A percentile compares a stretch with the other conserved stretches of the same genome.
phyloP scores from a whole-genome alignment of 2,797 vertebrate species.

The Pteropus rufus region DNA sequence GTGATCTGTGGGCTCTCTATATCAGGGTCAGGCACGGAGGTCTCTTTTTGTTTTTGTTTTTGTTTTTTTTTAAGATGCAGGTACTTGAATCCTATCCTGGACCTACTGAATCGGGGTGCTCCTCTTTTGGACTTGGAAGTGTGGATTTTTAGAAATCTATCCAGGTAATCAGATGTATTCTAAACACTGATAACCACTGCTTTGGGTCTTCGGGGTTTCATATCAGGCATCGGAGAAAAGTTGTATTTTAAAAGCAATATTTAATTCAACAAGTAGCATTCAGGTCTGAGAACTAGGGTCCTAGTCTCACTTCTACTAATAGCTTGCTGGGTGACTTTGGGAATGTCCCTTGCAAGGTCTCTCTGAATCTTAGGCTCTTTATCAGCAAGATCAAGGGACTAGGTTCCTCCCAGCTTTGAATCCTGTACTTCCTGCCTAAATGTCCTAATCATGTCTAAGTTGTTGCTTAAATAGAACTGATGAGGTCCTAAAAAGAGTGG shows the following conservation, averaged over 20 bases:
- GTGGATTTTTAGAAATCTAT: neutral
- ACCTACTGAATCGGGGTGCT: neutral
- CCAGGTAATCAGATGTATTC: neutral
- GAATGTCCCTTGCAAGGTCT: neutral
- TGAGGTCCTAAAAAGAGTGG: neutral
- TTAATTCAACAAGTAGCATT: neutral
- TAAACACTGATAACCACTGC: neutral
- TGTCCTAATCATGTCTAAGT: neutral
- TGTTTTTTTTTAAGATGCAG: neutral
- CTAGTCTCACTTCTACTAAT: neutral
- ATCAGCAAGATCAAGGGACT: neutral
- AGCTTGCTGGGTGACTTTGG: neutral
- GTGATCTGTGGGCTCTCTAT: neutral
- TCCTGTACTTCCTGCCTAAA: neutral
- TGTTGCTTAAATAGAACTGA: neutral
- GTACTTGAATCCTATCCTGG: neutral
- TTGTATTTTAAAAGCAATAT: neutral
- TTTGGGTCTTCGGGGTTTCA: neutral
- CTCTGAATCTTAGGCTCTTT: neutral
- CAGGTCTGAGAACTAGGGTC: neutral
- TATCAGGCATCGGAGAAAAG: neutral
- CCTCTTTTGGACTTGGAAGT: neutral
- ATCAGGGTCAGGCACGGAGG: neutral
- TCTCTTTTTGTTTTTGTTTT: neutral
- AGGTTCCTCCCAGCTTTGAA: neutral